Percentiles rank a stretch among this genome's conserved stretches.
phyloP scores from a whole-genome alignment of 2,113 vertebrate species.

The Microtus montanus region DNA sequence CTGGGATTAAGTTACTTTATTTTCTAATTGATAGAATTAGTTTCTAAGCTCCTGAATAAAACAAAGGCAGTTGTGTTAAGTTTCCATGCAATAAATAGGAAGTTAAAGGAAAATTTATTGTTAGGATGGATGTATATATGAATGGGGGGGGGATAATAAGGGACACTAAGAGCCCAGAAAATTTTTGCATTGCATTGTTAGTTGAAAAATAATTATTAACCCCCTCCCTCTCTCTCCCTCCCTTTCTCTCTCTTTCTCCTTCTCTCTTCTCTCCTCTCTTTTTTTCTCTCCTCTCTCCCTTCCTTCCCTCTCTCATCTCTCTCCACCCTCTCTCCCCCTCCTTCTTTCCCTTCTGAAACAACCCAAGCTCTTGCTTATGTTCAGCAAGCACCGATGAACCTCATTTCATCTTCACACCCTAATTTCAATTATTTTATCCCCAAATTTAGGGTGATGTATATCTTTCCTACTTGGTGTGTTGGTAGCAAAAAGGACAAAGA shows the following conservation, averaged over 20 bases:
- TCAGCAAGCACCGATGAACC: background rate
- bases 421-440: accelerated
- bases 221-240: too few species aligned
- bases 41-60: constrained; percentile 14
- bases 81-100: background rate
- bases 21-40: constrained; percentile 33
- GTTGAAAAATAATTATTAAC: background rate
- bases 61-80: background rate
- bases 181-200: background rate
- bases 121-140: too few species aligned
- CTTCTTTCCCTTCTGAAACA: background rate
- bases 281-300: too few species aligned
- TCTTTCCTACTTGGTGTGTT: background rate
- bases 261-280: too few species aligned
- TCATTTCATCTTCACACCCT: background rate
- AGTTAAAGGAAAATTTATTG: background rate
- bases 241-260: too few species aligned
- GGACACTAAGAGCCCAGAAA: background rate
- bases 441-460: accelerated
- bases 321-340: background rate
- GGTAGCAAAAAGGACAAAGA: too few species aligned
- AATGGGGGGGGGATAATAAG: too few species aligned
- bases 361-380: background rate
- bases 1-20: background rate
- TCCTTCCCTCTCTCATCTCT: background rate